A percentile compares a stretch with the other conserved stretches of the same genome.
Conservation (phyloP, 2,797 vertebrate genomes). For the Numenius phaeopus region DNA sequence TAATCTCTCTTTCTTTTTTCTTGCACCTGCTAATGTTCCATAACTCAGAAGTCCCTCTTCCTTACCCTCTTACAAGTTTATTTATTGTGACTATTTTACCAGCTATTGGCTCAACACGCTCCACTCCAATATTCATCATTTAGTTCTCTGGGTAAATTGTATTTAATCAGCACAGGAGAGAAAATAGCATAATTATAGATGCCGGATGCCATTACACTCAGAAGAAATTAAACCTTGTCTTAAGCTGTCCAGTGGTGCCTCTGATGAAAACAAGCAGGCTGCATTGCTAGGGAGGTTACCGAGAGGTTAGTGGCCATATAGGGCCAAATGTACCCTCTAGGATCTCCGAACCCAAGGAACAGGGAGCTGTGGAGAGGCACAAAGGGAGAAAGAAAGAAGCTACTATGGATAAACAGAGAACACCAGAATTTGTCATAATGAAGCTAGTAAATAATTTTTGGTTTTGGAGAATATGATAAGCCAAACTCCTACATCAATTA, state of each 20-base stretch:
- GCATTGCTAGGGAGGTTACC: constrained; percentile 72
- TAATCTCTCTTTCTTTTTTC: constrained; percentile 15
- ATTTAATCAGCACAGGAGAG: constrained; percentile 91
- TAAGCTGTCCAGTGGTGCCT: constrained; percentile 70
- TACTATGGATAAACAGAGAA: neutral
- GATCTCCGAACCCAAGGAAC: constrained; percentile 40
- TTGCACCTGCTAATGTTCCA: constrained; percentile 61
- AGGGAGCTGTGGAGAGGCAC: neutral
- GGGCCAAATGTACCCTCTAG: constrained; percentile 55
- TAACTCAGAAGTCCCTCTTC: constrained; percentile 3
- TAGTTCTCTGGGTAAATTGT: constrained; percentile 80
- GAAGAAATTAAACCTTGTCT: constrained; percentile 89
- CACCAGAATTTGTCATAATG: constrained; percentile 43
- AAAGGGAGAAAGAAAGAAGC: neutral
- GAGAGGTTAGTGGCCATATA: constrained; percentile 68
- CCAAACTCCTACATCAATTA: neutral
- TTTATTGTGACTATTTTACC: constrained; percentile 78
- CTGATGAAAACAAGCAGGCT: constrained; percentile 61
- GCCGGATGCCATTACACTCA: constrained; percentile 91
- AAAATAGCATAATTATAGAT: constrained; percentile 95
- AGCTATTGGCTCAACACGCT: constrained; percentile 75
- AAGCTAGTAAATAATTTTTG: constrained; percentile 37
- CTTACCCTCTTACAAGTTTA: constrained; percentile 69
- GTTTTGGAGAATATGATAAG: constrained; percentile 51
- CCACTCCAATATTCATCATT: constrained; percentile 80